phyloP scores from a whole-genome alignment of 2,113 vertebrate species.

The Sisor rabdophorus region DNA sequence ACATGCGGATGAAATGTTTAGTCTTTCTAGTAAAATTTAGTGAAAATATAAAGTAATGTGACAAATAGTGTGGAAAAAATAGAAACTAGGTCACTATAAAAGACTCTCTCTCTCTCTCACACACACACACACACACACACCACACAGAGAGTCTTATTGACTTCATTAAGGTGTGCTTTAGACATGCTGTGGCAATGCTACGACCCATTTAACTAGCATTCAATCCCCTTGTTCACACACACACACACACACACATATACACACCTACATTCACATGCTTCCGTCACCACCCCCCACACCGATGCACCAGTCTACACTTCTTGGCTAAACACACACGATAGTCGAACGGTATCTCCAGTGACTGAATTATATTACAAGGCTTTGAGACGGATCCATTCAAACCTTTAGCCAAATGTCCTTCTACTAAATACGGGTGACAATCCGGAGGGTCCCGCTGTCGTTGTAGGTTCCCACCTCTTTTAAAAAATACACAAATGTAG shows the following conservation, averaged over 20 bases:
- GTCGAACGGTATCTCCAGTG: background rate
- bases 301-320: conserved; percentile 7
- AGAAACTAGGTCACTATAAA: conserved; percentile 58
- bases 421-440: too few relatives aligned
- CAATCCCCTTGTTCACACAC: conserved; percentile 7
- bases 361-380: too few relatives aligned
- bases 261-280: conserved; percentile 34
- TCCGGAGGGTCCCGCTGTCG: too few relatives aligned
- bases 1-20: background rate
- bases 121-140: conserved; percentile 37
- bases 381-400: background rate
- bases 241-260: conserved; percentile 43
- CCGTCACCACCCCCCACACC: conserved; percentile 23
- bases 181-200: conserved; percentile 31
- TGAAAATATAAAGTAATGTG: conserved; percentile 45
- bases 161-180: conserved; percentile 54
- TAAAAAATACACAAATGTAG: background rate
- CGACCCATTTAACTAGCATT: conserved; percentile 39
- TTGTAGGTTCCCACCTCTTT: too few relatives aligned
- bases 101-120: background rate
- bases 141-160: conserved; percentile 51
- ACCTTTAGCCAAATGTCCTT: too few relatives aligned
- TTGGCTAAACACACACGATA: conserved; percentile 27
- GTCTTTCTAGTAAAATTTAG: background rate
- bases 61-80: conserved; percentile 44